Evolutionary conservation across 53 echinoderm and acorn worm genomes (phyloP), one percentile per base, ranked within the genome.

Genomic region (Mesocentrotus franciscanus): DNA sequence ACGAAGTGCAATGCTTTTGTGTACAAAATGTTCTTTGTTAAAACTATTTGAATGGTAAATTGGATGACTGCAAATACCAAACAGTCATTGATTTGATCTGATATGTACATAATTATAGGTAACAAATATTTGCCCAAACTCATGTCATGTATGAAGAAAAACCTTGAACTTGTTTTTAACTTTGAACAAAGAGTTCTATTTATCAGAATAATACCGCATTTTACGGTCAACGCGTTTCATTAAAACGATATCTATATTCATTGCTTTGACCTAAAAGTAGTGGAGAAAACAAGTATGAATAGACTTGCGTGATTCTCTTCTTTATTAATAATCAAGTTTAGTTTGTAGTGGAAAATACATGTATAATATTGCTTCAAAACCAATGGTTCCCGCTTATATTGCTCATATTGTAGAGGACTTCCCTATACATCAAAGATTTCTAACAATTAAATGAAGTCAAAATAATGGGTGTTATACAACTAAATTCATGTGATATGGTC

Each of bases 111-210:
- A 74, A 30, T 64, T 64, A 18, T 15, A 42, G 58, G 87, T 87
- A n/a, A 56, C 26, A 87, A 87, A 87, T 87, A 57, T 87, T 87
- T 87, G 59, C 87, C n/a, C 26, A 87, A 87, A 87, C 57, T 27
- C n/a, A 87, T 58, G 56, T 27, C 87, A 87, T 87, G 87, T 58
- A 58, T 24, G 11, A 14, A n/a, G 0, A 22, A 42, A 87, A 9
- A 58, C 87, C 58, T 87, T 58, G 58, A 74, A 56, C 81, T 58
- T 87, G 58, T 49, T 84, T 84, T 8, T 84, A 49, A 84, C 39
- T 87, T 12, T 58, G 4, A 87, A 87, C 58, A 87, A 87, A 57
- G 7, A 35, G 87, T 29, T 87, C 57, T 87, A 87, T 87, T 87
- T 87, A 4, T 56, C 58, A 26, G n/a, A 58, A 87, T 87, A 87